Evolutionary conservation across 2,888 invertebrate species (phyloP).

Genomic region (Microplitis manilae): DNA sequence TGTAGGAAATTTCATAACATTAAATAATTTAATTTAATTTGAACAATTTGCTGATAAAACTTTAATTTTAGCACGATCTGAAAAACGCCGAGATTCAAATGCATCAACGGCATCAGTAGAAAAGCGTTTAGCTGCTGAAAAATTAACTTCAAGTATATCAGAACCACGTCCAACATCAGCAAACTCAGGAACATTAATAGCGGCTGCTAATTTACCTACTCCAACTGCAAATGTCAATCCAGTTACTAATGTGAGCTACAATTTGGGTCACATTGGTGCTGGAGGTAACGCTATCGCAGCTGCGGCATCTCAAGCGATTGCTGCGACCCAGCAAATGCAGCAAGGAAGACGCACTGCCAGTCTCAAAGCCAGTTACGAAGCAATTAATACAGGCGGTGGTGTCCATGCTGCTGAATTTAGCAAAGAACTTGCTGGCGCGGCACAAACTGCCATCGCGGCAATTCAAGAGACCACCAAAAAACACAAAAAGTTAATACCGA

Average conservation of each 20-base stretch:
- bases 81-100: conserved; percentile 84
- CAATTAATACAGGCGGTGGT: conserved; percentile 80
- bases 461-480: conserved; percentile 79
- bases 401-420: conserved; percentile 80
- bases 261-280: conserved; percentile 87
- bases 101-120: conserved; percentile 73
- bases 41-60: conserved; percentile 6
- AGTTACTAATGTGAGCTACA: conserved; percentile 75
- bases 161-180: conserved; percentile 68
- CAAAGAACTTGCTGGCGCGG: conserved; percentile 81
- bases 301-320: conserved; percentile 96
- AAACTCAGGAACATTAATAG: conserved; percentile 66
- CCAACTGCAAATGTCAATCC: conserved; percentile 65
- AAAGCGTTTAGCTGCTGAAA: conserved; percentile 72
- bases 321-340: conserved; percentile 95
- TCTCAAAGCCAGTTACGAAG: conserved; percentile 95
- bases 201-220: conserved; percentile 61
- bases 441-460: conserved; percentile 82
- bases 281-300: conserved; percentile 92
- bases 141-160: conserved; percentile 64
- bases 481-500: conserved; percentile 75
- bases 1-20: conserved; percentile 37
- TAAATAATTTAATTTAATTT: not conserved
- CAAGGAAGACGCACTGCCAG: conserved; percentile 95
- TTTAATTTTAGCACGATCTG: conserved; percentile 74